phyloP scores from a whole-genome alignment of 2,888 invertebrate genomes.

The Himalopsyche kuldschensis region DNA sequence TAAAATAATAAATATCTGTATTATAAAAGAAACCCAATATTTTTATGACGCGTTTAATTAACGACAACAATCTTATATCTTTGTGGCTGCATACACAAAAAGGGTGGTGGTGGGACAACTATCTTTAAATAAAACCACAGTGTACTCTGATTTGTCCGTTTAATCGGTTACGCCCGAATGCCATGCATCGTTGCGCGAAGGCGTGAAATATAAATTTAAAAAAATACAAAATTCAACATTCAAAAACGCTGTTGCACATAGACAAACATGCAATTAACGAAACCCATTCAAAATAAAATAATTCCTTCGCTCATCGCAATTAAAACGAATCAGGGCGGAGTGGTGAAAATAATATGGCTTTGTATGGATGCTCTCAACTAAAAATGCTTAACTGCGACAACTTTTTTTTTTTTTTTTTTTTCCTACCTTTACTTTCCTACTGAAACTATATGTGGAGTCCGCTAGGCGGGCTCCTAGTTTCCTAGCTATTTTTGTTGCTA shows the following conservation, averaged over 20 bases:
- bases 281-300: background rate
- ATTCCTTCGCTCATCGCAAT: background rate
- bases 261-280: conserved; percentile 9
- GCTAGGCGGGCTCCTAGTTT: no score
- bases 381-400: background rate
- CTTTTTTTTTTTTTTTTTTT: no score
- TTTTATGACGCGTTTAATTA: no score
- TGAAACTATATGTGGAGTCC: no score
- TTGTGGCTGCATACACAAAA: no score
- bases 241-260: conserved; percentile 3
- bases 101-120: no score
- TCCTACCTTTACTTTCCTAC: no score
- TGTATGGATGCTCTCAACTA: background rate
- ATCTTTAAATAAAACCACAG: no score
- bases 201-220: background rate
- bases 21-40: no score
- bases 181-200: background rate
- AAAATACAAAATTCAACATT: background rate
- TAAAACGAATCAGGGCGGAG: background rate
- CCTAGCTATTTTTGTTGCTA: no score
- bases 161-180: background rate
- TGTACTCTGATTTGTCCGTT: background rate
- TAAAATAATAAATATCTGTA: no score
- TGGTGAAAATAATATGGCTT: background rate
- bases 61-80: no score